Conservation (phyloP, 2,797 vertebrate genomes). For the Neomorphus geoffroyi region DNA sequence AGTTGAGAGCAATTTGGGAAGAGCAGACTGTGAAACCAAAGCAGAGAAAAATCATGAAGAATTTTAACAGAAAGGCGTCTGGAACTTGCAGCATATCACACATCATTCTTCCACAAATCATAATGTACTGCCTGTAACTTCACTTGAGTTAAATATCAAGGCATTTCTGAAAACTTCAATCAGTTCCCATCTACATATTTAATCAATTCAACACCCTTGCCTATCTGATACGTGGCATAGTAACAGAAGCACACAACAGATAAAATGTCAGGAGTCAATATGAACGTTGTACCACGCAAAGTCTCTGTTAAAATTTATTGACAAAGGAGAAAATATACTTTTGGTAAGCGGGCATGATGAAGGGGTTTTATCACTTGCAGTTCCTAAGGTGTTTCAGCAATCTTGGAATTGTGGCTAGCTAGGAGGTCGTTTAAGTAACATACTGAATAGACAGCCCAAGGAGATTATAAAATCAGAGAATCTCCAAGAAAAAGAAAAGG, state of each 20-base stretch:
- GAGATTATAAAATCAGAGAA: not conserved
- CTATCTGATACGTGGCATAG: not conserved
- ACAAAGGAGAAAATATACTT: not conserved
- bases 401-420: not conserved
- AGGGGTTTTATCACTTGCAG: not conserved
- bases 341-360: not conserved
- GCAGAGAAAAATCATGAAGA: not conserved
- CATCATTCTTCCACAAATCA: not conserved
- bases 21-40: not conserved
- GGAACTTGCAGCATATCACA: not conserved
- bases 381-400: not conserved
- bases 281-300: rapidly evolving
- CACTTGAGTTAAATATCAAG: not conserved
- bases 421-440: not conserved
- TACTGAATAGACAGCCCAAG: not conserved
- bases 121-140: not conserved
- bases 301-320: not conserved
- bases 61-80: not conserved
- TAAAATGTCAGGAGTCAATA: not conserved
- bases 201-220: not conserved
- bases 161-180: not conserved
- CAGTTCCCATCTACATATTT: not conserved
- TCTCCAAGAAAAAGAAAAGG: not conserved
- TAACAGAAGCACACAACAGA: not conserved
- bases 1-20: not conserved